These are phyloP conservation scores for Orussus abietinus DNA, from an alignment of 1,140 invertebrate species.

Conservation along the genomic window DNA sequence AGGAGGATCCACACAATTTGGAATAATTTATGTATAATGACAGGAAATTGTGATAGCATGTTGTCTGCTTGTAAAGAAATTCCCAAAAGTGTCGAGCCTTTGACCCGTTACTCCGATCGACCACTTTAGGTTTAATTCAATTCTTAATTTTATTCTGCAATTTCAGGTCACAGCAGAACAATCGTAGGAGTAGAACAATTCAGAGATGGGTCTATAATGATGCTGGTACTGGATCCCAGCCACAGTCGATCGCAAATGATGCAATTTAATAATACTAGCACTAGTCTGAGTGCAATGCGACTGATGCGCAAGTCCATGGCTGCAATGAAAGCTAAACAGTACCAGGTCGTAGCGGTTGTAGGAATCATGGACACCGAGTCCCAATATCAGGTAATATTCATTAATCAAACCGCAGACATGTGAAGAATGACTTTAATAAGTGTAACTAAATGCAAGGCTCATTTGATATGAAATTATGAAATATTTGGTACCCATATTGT, in stretches of 20 bases:
- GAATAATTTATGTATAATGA: too few relatives aligned
- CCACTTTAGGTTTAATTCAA: too few relatives aligned
- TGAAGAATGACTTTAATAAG: too few relatives aligned
- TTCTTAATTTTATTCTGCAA: conserved; percentile 9
- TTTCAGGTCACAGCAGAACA: conserved; percentile 80
- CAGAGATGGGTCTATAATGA: conserved; percentile 65
- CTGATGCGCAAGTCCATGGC: conserved; percentile 69
- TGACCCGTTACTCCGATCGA: too few relatives aligned
- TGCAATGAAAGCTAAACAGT: conserved; percentile 78
- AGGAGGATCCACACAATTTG: too few relatives aligned
- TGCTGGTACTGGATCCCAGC: conserved; percentile 84
- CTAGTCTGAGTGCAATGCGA: conserved; percentile 61
- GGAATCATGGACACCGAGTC: conserved; percentile 70
- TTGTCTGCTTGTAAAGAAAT: too few relatives aligned
- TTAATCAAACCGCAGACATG: conserved; percentile 10
- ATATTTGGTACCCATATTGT: too few relatives aligned
- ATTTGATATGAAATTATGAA: conserved; percentile 9
- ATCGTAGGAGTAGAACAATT: conserved; percentile 82
- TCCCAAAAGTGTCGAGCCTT: too few relatives aligned
- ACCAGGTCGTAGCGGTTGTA: conserved; percentile 77
- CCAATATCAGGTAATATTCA: conserved; percentile 75
- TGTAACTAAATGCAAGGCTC: conserved; percentile 12
- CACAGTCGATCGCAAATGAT: conserved; percentile 75
- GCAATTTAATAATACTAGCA: conserved; percentile 58
- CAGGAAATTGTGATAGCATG: too few relatives aligned